phyloP scores from a whole-genome alignment of 2,113 vertebrate genomes.

The Semicossyphus pulcher region DNA sequence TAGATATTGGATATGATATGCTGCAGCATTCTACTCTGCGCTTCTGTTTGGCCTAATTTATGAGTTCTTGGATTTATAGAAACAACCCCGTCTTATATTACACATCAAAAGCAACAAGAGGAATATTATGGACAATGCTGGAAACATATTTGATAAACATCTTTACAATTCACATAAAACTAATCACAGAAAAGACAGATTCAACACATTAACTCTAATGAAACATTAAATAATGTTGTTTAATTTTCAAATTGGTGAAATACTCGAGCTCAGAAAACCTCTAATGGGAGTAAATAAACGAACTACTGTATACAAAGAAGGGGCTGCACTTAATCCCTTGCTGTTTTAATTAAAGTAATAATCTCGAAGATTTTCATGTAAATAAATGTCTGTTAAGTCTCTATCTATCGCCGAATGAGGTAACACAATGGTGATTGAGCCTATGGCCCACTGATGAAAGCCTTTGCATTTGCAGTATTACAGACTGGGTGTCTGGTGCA shows the following conservation, averaged over 20 bases:
- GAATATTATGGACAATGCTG: slow-evolving; percentile 5
- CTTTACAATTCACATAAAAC: slow-evolving; percentile 6
- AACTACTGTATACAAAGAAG: too few species aligned
- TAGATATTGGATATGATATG: neutral
- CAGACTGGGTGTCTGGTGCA: too few species aligned
- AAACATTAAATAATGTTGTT: slow-evolving; percentile 11
- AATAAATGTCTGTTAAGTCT: too few species aligned
- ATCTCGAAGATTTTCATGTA: too few species aligned
- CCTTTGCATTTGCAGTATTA: too few species aligned
- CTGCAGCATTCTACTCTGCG: slow-evolving; percentile 23
- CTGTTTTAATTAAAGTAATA: too few species aligned
- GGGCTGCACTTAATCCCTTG: too few species aligned
- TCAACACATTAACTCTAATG: slow-evolving; percentile 20
- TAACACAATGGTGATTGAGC: too few species aligned
- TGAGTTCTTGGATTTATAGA: slow-evolving; percentile 16
- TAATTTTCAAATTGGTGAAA: slow-evolving; percentile 33
- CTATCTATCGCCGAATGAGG: too few species aligned
- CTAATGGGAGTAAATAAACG: neutral
- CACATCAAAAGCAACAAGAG: slow-evolving; percentile 39
- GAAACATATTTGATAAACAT: slow-evolving; percentile 22
- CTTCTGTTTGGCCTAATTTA: slow-evolving; percentile 38
- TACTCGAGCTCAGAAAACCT: slow-evolving; percentile 11
- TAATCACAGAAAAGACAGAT: slow-evolving; percentile 20
- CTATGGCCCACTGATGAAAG: too few species aligned
- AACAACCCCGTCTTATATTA: slow-evolving; percentile 3